These are phyloP conservation scores for Keiferia lycopersicella DNA, from an alignment of 2,888 invertebrate genomes.

Conservation along the genomic window DNA sequence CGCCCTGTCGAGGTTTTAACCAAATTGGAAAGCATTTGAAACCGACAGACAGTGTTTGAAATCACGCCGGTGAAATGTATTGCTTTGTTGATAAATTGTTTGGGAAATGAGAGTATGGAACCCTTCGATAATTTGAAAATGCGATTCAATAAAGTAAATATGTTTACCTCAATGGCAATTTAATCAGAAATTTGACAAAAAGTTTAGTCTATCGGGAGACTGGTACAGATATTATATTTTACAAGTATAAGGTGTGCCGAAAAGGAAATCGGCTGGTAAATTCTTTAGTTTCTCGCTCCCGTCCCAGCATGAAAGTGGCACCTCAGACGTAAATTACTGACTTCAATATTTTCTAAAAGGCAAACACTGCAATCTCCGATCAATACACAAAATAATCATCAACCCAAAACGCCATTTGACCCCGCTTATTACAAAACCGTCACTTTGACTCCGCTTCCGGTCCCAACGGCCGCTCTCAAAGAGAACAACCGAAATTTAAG, in stretches of 20 bases:
- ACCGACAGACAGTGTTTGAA: conserved; percentile 1
- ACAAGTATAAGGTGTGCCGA: too few species aligned
- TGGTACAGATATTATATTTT: too few species aligned
- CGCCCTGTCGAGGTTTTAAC: conserved; percentile 61
- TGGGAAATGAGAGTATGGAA: conserved; percentile 42
- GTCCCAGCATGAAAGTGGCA: background rate
- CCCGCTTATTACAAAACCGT: conserved; percentile 35
- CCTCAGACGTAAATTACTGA: conserved; percentile 5
- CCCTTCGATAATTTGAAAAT: background rate
- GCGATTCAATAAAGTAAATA: background rate
- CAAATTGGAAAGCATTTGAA: conserved; percentile 59
- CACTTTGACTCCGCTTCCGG: conserved; percentile 25
- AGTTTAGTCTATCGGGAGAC: too few species aligned
- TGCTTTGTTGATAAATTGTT: conserved; percentile 55
- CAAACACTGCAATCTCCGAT: conserved; percentile 9
- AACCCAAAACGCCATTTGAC: conserved; percentile 33
- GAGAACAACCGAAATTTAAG: conserved; percentile 17
- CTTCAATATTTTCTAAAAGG: conserved; percentile 33
- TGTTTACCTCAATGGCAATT: too few species aligned
- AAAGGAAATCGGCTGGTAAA: too few species aligned
- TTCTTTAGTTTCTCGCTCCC: too few species aligned
- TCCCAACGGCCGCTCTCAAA: conserved; percentile 22
- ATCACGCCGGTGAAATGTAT: background rate
- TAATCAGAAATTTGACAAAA: too few species aligned
- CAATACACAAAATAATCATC: background rate